phyloP scores from a whole-genome alignment of 2,113 vertebrate genomes.

The Scopus umbretta region DNA sequence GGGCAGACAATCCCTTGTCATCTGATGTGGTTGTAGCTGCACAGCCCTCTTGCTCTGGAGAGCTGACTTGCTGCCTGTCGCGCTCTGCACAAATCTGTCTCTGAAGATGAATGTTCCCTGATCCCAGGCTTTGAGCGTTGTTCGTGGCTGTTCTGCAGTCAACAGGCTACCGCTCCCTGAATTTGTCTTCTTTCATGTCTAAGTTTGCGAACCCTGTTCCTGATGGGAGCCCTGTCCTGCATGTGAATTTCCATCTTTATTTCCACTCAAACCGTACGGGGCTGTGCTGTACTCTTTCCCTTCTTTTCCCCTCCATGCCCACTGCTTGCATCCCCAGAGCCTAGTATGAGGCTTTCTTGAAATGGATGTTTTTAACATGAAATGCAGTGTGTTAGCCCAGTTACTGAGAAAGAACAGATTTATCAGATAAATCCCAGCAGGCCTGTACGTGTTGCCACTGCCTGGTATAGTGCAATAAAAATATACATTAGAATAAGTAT shows the following conservation, averaged over 20 bases:
- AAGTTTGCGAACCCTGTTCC: background rate
- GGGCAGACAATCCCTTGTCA: accelerated
- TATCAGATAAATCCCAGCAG: slow-evolving; percentile 35
- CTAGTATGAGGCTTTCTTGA: background rate
- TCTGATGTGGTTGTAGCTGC: background rate
- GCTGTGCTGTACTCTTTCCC: background rate
- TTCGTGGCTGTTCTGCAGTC: background rate
- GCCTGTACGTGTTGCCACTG: background rate
- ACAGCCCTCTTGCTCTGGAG: background rate
- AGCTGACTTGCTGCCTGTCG: background rate
- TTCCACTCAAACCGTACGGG: background rate
- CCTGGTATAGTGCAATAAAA: slow-evolving; percentile 49
- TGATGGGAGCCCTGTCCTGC: background rate
- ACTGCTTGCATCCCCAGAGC: background rate
- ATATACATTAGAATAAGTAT: slow-evolving; percentile 29
- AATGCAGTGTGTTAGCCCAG: background rate
- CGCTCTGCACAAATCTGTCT: background rate
- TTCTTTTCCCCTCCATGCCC: background rate
- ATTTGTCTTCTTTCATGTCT: background rate
- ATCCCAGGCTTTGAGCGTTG: background rate
- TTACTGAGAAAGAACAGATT: slow-evolving; percentile 5
- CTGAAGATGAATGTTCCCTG: background rate
- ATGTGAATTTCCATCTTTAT: background rate
- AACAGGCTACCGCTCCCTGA: background rate
- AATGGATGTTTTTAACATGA: background rate